Evolutionary conservation across 2,797 vertebrate species (phyloP).

Genomic region (Halcyon smyrnensis): DNA sequence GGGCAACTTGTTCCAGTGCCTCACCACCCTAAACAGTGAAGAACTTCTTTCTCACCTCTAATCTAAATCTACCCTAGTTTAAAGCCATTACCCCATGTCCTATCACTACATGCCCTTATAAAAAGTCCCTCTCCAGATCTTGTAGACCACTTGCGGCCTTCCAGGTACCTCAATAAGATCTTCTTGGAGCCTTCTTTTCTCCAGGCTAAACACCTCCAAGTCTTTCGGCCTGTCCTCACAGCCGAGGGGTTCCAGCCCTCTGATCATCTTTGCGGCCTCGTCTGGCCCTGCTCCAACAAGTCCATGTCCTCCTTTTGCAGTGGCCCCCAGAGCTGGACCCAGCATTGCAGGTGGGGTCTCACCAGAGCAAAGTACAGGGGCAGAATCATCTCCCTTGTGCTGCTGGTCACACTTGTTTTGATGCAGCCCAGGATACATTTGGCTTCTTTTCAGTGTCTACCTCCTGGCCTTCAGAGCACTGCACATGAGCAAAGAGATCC

Average conservation of each 20-base stretch:
- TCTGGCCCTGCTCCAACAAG: not conserved
- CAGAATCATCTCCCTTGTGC: not conserved
- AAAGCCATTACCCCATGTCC: not conserved
- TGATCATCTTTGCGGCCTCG: not conserved
- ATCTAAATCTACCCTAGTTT: not conserved
- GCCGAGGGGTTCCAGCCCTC: not conserved
- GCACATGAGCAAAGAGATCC: not conserved
- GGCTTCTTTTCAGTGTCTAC: not conserved
- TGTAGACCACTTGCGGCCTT: too few relatives aligned
- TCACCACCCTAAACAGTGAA: not conserved
- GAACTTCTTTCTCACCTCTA: not conserved
- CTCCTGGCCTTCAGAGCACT: not conserved
- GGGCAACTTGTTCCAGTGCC: not conserved
- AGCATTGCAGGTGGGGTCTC: not conserved
- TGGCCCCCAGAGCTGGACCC: not conserved
- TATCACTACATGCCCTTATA: too few relatives aligned
- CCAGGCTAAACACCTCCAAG: too few relatives aligned
- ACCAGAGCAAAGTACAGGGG: not conserved
- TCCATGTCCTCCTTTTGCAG: not conserved
- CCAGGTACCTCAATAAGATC: not conserved
- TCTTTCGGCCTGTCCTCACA: not conserved
- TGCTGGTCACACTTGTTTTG: not conserved
- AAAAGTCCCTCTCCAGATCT: too few relatives aligned
- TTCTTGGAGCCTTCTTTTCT: not conserved
- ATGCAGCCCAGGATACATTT: not conserved